Conservation (phyloP, 1,140 invertebrate species). For the Tetraneura akinire region DNA sequence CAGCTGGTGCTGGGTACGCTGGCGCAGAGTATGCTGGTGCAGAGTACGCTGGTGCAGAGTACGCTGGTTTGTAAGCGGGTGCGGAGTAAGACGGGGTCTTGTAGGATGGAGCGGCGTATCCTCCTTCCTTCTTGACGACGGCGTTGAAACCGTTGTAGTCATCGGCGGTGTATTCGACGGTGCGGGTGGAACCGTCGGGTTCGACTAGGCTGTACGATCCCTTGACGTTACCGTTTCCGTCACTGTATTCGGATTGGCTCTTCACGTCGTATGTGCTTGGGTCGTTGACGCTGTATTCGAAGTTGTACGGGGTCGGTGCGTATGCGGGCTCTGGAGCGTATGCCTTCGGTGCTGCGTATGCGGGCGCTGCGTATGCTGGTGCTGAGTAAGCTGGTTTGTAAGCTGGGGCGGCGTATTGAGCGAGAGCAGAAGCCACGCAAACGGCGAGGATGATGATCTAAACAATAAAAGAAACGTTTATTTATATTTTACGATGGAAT, state of each 20-base stretch:
- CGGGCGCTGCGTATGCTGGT: constrained; percentile 52
- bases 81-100: constrained; percentile 47
- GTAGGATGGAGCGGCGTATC: constrained; percentile 43
- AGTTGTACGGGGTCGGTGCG: constrained; percentile 56
- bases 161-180: constrained; percentile 62
- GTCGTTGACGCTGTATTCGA: constrained; percentile 56
- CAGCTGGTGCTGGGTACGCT: constrained; percentile 13
- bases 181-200: constrained; percentile 63
- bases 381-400: constrained; percentile 51
- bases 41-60: constrained; percentile 33
- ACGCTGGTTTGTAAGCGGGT: constrained; percentile 47
- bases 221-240: constrained; percentile 59
- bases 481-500: too few species aligned
- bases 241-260: constrained; percentile 55
- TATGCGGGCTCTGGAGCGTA: constrained; percentile 55
- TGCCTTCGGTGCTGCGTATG: constrained; percentile 53
- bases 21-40: constrained; percentile 19
- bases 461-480: background rate
- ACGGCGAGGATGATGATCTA: constrained; percentile 55
- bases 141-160: constrained; percentile 54
- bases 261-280: constrained; percentile 56
- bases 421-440: constrained; percentile 51
- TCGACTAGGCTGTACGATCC: constrained; percentile 60
- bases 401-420: constrained; percentile 46
- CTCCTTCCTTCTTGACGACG: constrained; percentile 53